Evolutionary conservation across 2,113 vertebrate genomes (phyloP).

Genomic region (Elanus axillaris): DNA sequence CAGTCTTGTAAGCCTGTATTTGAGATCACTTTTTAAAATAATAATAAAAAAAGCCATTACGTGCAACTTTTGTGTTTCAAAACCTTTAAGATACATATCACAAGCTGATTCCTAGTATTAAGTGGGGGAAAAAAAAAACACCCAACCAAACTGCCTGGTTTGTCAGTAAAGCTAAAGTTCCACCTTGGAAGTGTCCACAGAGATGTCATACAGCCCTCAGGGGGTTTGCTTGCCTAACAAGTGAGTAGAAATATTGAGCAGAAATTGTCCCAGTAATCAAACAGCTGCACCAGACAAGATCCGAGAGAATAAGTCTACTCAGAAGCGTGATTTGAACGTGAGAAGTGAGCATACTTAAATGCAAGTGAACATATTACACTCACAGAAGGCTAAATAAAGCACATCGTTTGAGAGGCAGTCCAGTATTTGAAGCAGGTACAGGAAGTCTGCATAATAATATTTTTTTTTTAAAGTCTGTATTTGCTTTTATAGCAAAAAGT

Average conservation of each 20-base stretch:
- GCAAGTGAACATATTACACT: too few species aligned
- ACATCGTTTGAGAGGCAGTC: not conserved
- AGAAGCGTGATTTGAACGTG: rapidly evolving
- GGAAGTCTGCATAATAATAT: not conserved
- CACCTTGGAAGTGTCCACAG: not conserved
- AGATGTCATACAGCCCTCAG: rapidly evolving
- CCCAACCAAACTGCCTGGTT: not conserved
- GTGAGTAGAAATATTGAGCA: not conserved
- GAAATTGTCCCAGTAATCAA: too few species aligned
- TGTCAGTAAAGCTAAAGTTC: not conserved
- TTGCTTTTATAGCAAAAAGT: not conserved
- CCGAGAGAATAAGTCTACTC: too few species aligned
- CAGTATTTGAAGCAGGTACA: too few species aligned
- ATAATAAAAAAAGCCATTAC: not conserved
- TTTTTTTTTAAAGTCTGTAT: not conserved
- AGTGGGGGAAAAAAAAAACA: not conserved
- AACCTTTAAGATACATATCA: not conserved
- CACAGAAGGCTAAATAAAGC: not conserved
- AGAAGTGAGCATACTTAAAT: not conserved
- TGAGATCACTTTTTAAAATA: too few species aligned
- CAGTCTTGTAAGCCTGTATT: not conserved
- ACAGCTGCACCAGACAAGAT: not conserved
- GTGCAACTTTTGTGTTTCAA: not conserved
- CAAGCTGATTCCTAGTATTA: not conserved
- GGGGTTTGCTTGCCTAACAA: not conserved